Evolutionary conservation across 2,113 vertebrate genomes (phyloP), one percentile per base, ranked within the genome.

Genomic region (Puma concolor): DNA sequence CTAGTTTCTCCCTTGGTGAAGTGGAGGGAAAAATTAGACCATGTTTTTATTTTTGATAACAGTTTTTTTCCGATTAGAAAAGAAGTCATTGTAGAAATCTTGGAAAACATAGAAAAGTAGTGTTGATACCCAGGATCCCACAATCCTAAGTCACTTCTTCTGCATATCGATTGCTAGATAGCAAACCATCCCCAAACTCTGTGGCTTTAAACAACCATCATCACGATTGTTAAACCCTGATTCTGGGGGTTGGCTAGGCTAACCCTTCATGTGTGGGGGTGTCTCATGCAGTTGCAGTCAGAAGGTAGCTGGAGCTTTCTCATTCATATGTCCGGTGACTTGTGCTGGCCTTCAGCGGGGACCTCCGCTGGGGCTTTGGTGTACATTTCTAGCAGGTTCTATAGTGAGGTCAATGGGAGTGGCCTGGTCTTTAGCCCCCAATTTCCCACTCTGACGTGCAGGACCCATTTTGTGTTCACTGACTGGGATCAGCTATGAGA

Each of bases 1-100:
- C 36, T 91, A 48, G 13, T 86, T 94, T 93, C 89, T 95, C 72
- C 67, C 36, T 69, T 15, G 5, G 29, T 92, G 44, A 94, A 76
- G 63, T 57, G 54, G 72, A 74, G 7, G 7, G 36, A 33, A 33
- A 77, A 89, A 60, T 63, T 19, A 94, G 19, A 81, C 25, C 7
- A 7, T n/a, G n/a, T 36, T 93, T 95, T 94, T 38, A 91, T 74
- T 86, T 92, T 95, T 82, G 66, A 81, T 92, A 29, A 41, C 38
- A 36, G 25, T 74, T 66, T n/a, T n/a, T 88, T 57, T 84, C 4
- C 64, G n/a, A 79, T 90, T 94, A 48, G 38, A 79, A 82, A 84
- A 76, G 19, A 94, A 91, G 21, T 77, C 11, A 63, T 54, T 66
- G 27, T 79, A 77, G 64, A 97, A 96, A 90, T 90, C 81, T 82